Evolutionary conservation across 2,888 invertebrate genomes (phyloP), one percentile per base, ranked within the genome.

Genomic region (Coenonympha glycerion): DNA sequence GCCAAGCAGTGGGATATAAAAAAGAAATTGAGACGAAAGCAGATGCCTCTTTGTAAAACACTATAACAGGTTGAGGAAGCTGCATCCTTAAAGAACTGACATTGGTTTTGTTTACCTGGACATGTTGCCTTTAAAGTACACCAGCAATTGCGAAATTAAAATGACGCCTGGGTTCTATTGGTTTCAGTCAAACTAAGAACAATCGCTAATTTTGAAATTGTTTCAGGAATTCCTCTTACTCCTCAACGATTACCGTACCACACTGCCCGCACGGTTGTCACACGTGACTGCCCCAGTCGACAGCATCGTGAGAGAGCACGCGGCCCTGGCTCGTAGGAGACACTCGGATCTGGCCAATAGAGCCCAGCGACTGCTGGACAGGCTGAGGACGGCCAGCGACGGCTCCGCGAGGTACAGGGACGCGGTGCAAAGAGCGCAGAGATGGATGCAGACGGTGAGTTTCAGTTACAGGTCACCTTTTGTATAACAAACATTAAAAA

Each of bases 181-280:
- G 22, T 22, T 8, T 22, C 22, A 26, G n/a, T 26, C n/a, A n/a
- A n/a, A n/a, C n/a, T n/a, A n/a, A 26, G 1, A n/a, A 4, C 26
- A 9, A 26, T n/a, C 26, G 26, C 26, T 26, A n/a, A 26, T 11
- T 5, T n/a, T 3, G 0, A 3, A n/a, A n/a, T 9, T 34, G 34
- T 28, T 46, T 2, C 68, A 92, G 91, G 95, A 96, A 63, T 96
- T 95, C 82, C 87, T 96, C 5, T 89, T 90, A 13, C 89, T 92
- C 30, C 88, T 97, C 26, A 97, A 97, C 83, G 95, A 95, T 59
- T 96, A 95, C 88, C 91, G 96, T 58, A 95, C 95, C 1, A 90
- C 92, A 13, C 79, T 96, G 15, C 96, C 96, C 1, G 92, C 95
- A 21, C 91, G 96, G 0, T 82, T 96, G 53, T 91, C 95, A 0